phyloP scores from a whole-genome alignment of 2,888 invertebrate species.

The Lordiphosa fenestrarum region DNA sequence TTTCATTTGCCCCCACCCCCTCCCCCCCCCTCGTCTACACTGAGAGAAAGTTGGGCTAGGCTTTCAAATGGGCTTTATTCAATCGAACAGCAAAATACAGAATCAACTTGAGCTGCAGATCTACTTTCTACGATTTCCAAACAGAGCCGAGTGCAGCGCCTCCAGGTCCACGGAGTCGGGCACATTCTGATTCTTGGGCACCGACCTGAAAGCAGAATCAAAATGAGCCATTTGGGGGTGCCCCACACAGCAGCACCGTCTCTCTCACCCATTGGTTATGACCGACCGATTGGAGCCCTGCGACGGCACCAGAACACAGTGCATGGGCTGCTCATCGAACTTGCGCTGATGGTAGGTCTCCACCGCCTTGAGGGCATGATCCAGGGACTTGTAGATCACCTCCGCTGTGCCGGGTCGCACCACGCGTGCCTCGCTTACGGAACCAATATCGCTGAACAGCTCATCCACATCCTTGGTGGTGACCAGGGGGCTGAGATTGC shows the following conservation, averaged over 20 bases:
- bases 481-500: constrained; percentile 92
- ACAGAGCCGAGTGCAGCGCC: neutral
- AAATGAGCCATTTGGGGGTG: too few relatives aligned
- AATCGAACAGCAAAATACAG: too few relatives aligned
- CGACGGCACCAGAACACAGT: constrained; percentile 91
- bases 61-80: too few relatives aligned
- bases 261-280: constrained; percentile 62
- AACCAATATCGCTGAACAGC: constrained; percentile 95
- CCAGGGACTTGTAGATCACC: constrained; percentile 91
- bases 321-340: constrained; percentile 96
- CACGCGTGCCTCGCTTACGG: constrained; percentile 90
- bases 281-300: constrained; percentile 84
- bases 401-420: constrained; percentile 94
- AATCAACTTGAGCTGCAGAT: too few relatives aligned
- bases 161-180: neutral
- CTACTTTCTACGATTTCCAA: neutral
- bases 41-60: too few relatives aligned
- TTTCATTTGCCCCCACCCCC: too few relatives aligned
- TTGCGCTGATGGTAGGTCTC: constrained; percentile 96
- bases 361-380: constrained; percentile 94
- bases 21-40: too few relatives aligned
- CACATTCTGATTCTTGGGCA: neutral
- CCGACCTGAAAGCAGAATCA: neutral
- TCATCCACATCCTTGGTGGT: constrained; percentile 96
- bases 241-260: too few relatives aligned